Conservation (phyloP, 2,797 vertebrate species). For the Amblyraja radiata region DNA sequence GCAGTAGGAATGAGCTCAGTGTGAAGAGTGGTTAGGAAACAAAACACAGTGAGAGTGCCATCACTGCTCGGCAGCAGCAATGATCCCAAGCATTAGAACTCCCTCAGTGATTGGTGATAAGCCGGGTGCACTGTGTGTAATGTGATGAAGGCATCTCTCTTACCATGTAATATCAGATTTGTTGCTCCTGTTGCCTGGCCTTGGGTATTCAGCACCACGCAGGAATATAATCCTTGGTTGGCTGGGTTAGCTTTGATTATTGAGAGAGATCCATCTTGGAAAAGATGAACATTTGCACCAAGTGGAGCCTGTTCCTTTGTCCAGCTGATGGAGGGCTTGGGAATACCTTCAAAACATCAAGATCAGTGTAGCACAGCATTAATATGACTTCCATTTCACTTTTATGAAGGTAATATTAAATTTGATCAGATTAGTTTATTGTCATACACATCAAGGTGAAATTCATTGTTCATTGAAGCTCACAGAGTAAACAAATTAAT, state of each 20-base stretch:
- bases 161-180: conserved; percentile 60
- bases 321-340: conserved; percentile 65
- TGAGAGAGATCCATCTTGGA: conserved; percentile 53
- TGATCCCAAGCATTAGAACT: not conserved
- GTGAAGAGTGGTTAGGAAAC: not conserved
- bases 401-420: not conserved
- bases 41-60: not conserved
- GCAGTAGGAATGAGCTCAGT: not conserved
- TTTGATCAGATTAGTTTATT: not conserved
- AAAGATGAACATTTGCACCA: conserved; percentile 41
- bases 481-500: too few species aligned
- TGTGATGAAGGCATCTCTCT: conserved; percentile 31
- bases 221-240: conserved; percentile 63
- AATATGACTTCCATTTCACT: not conserved
- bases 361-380: not conserved
- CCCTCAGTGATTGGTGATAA: not conserved
- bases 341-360: conserved; percentile 56
- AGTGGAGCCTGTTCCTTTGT: conserved; percentile 58
- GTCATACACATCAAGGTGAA: too few species aligned
- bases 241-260: conserved; percentile 54
- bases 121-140: too few species aligned
- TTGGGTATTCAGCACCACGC: conserved; percentile 58
- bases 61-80: not conserved
- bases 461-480: too few species aligned
- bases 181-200: conserved; percentile 62